Evolutionary conservation across 2,113 vertebrate genomes (phyloP), one percentile per base, ranked within the genome.

Genomic region (Myotis yumanensis): DNA sequence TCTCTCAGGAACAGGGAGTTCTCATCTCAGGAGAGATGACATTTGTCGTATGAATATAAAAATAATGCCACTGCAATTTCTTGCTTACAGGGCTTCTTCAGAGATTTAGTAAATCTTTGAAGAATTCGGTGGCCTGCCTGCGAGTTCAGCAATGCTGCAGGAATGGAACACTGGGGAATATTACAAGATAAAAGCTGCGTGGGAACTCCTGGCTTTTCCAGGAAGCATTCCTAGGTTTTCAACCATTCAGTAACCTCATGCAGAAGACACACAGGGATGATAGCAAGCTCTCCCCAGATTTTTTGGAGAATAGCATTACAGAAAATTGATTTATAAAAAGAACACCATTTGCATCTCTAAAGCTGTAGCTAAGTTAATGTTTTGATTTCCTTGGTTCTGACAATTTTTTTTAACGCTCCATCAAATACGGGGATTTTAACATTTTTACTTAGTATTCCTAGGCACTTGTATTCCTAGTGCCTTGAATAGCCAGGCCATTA

Each of bases 361-460:
- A 83, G 48, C 51, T 94, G 75, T 30, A n/a, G 6, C n/a, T 71
- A 82, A 75, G 43, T 82, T 35, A 82, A 17, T 37, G 52, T 64
- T 96, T 85, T 90, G 11, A 77, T 77, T 83, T 90, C 8, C 37
- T 86, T 32, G 11, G 30, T 11, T 90, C 25, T n/a, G 69, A 57
- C 23, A 17, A 35, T n/a, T 32, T 71, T 71, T 83, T 94, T 71
- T 71, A 80, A 51, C 22, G 28, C 3, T 89, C 6, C 23, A 23
- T 76, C 51, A 75, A 92, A 80, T 75, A 5, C 75, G 88, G n/a
- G 43, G 14, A 51, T 14, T 54, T 80, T 11, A 43, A 28, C 28
- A 51, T 71, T 90, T 83, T 93, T 88, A 57, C 35, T 92, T 90
- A 62, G 11, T 77, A 7, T 66, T n/a, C n/a, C n/a, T n/a, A n/a